Evolutionary conservation across 2,797 vertebrate species (phyloP).

Genomic region (Macropus fuliginosus): DNA sequence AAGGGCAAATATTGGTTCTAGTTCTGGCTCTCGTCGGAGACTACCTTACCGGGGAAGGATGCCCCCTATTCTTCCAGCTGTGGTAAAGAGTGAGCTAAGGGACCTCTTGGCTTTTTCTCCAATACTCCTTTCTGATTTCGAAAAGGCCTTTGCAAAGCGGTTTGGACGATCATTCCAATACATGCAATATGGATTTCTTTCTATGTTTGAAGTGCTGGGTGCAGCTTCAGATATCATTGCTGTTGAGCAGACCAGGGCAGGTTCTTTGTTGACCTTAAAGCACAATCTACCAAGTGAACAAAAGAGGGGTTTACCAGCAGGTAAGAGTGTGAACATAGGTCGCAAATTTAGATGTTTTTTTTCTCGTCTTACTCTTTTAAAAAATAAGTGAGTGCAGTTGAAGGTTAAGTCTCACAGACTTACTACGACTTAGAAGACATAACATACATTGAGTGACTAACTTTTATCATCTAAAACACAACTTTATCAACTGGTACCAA

Average conservation of each 20-base stretch:
- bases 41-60: slow-evolving; percentile 83
- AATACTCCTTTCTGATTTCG: slow-evolving; percentile 88
- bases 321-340: slow-evolving; percentile 63
- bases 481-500: not conserved
- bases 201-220: slow-evolving; percentile 88
- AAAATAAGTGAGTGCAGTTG: not conserved
- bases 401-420: not conserved
- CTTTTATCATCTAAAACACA: not conserved
- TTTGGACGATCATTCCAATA: slow-evolving; percentile 89
- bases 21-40: not conserved
- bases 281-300: slow-evolving; percentile 58
- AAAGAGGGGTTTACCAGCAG: slow-evolving; percentile 52
- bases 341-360: not conserved
- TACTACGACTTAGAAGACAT: not conserved
- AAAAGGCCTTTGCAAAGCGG: slow-evolving; percentile 84
- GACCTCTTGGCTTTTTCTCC: slow-evolving; percentile 89
- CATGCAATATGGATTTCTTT: slow-evolving; percentile 90
- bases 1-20: slow-evolving; percentile 41
- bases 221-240: slow-evolving; percentile 86
- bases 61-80: slow-evolving; percentile 85
- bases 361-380: not conserved
- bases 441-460: not conserved
- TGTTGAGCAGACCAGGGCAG: slow-evolving; percentile 87
- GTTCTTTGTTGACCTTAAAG: slow-evolving; percentile 89
- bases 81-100: slow-evolving; percentile 89